Evolutionary conservation across 2,113 vertebrate genomes (phyloP).

Genomic region (Hemiscyllium ocellatum): DNA sequence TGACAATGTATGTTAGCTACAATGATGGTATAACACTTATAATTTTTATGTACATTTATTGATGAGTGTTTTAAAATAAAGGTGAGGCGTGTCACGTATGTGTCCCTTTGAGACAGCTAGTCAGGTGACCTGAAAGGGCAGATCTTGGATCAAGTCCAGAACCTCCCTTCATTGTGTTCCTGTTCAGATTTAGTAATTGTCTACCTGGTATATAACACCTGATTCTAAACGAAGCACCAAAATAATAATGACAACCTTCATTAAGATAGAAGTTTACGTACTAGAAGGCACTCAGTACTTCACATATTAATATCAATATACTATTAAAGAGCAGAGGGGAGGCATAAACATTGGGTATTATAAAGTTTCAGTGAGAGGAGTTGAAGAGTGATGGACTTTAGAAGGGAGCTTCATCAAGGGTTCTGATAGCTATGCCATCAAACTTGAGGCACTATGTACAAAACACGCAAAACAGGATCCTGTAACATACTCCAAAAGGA

Average conservation of each 20-base stretch:
- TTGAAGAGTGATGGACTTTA: neutral
- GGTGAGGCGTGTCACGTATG: too few relatives aligned
- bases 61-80: too few relatives aligned
- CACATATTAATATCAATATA: neutral
- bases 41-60: too few relatives aligned
- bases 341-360: neutral
- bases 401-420: neutral
- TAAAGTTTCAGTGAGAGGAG: neutral
- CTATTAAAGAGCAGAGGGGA: neutral
- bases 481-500: neutral
- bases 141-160: too few relatives aligned
- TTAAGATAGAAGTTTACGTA: neutral
- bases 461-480: neutral
- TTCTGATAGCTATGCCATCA: neutral
- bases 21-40: too few relatives aligned
- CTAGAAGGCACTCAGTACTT: neutral
- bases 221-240: neutral
- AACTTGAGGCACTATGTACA: neutral
- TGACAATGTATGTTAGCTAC: too few relatives aligned
- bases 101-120: too few relatives aligned
- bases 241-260: neutral
- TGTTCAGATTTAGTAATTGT: too few relatives aligned
- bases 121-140: too few relatives aligned
- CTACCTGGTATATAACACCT: too few relatives aligned
- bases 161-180: too few relatives aligned